Evolutionary conservation across 2,113 vertebrate genomes (phyloP).

Genomic region (Saccopteryx leptura): DNA sequence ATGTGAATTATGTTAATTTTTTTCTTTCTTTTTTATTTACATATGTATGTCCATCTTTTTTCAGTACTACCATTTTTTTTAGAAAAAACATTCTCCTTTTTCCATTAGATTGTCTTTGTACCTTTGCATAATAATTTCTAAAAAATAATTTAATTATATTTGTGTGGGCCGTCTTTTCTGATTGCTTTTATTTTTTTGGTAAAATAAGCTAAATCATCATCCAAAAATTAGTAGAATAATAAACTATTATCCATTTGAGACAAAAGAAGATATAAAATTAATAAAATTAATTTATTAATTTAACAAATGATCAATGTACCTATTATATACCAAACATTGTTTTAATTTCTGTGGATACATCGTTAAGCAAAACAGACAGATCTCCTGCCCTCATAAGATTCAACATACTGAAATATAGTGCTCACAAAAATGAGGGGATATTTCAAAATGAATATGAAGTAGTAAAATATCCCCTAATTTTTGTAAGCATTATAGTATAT

Average conservation of each 20-base stretch:
- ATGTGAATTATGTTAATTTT: neutral
- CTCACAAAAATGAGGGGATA: too few relatives aligned
- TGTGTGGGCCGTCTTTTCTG: neutral
- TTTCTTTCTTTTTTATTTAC: neutral
- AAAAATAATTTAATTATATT: neutral
- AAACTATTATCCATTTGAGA: neutral
- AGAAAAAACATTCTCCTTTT: neutral
- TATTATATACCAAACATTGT: neutral
- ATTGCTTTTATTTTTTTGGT: slow-evolving; percentile 3
- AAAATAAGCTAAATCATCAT: neutral
- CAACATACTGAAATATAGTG: neutral
- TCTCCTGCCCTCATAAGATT: neutral
- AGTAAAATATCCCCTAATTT: too few relatives aligned
- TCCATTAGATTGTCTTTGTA: neutral
- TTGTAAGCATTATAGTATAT: neutral
- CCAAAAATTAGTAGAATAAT: neutral
- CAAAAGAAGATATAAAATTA: neutral
- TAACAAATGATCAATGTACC: neutral
- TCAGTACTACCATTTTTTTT: neutral
- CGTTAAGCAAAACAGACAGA: neutral
- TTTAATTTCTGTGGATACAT: neutral
- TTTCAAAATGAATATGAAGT: too few relatives aligned
- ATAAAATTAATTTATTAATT: slow-evolving; percentile 2
- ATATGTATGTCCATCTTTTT: neutral
- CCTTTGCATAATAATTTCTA: neutral